Evolutionary conservation across 2,888 invertebrate species (phyloP).

Genomic region (Platycheirus albimanus): DNA sequence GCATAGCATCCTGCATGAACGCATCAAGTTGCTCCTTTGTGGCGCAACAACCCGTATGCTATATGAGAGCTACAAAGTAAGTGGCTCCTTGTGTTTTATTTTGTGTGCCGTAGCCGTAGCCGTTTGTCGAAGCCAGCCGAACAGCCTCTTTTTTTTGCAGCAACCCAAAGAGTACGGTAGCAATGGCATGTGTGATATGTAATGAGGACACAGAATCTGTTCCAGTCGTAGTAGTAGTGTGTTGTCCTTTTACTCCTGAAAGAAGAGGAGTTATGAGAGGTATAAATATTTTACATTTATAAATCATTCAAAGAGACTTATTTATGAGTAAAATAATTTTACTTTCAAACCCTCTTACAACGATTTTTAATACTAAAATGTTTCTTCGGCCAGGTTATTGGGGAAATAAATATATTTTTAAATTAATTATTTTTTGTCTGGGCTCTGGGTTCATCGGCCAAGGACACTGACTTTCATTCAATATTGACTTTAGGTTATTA

Average conservation of each 20-base stretch:
- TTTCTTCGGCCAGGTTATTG: no score
- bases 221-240: not conserved
- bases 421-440: no score
- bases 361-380: no score
- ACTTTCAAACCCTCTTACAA: not conserved
- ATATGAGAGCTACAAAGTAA: slow-evolving; percentile 53
- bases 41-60: slow-evolving; percentile 60
- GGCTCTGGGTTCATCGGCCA: no score
- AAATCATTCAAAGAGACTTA: not conserved
- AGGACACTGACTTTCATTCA: no score
- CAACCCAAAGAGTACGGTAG: not conserved
- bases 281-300: no score
- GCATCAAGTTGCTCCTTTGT: slow-evolving; percentile 70
- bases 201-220: slow-evolving; percentile 39
- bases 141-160: not conserved
- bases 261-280: no score
- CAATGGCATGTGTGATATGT: slow-evolving; percentile 33
- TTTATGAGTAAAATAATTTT: not conserved
- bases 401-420: no score
- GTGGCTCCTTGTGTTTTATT: slow-evolving; percentile 46
- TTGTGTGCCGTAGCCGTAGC: not conserved
- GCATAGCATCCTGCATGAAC: slow-evolving; percentile 60
- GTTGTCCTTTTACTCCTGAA: slow-evolving; percentile 3
- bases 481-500: no score
- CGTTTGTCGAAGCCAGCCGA: no score